These are phyloP conservation scores for Muscicapa comitata DNA, from an alignment of 2,797 vertebrate genomes.

Conservation along the genomic window DNA sequence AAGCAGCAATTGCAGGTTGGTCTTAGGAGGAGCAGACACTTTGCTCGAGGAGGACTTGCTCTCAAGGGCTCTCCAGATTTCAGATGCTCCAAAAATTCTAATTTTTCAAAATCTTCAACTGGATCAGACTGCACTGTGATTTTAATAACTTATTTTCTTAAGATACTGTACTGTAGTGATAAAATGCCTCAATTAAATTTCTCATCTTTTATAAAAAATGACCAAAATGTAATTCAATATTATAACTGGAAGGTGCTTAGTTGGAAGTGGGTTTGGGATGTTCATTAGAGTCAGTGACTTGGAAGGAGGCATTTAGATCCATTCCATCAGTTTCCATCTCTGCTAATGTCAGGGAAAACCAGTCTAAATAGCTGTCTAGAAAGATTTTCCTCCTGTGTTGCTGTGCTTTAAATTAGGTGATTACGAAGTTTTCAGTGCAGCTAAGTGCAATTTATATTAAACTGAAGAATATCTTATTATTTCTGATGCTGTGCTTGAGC, in stretches of 20 bases:
- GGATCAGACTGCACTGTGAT: not conserved
- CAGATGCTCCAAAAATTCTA: not conserved
- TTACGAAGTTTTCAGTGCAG: slow-evolving; percentile 36
- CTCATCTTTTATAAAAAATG: slow-evolving; percentile 29
- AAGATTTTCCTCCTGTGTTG: not conserved
- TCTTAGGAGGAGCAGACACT: not conserved
- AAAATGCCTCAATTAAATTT: slow-evolving; percentile 21
- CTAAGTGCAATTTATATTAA: slow-evolving; percentile 38
- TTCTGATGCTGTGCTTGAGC: not conserved
- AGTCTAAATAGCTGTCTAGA: slow-evolving; percentile 12
- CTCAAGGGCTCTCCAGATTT: not conserved
- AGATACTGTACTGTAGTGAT: not conserved
- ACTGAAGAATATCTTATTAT: slow-evolving; percentile 24
- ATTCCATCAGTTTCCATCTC: slow-evolving; percentile 46
- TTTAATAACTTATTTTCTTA: slow-evolving; percentile 8
- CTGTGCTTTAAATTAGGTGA: slow-evolving; percentile 32
- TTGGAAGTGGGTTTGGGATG: slow-evolving; percentile 42
- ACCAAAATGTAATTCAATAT: not conserved
- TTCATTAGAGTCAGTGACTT: slow-evolving; percentile 50
- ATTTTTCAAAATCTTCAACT: not conserved
- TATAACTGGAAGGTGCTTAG: slow-evolving; percentile 22
- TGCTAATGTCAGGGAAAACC: slow-evolving; percentile 28
- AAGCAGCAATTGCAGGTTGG: not conserved
- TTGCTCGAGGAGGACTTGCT: fast-evolving
- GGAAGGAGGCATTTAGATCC: slow-evolving; percentile 53